Evolutionary conservation across 2,797 vertebrate genomes (phyloP), one percentile per base, ranked within the genome.

Genomic region (Zalophus californianus): DNA sequence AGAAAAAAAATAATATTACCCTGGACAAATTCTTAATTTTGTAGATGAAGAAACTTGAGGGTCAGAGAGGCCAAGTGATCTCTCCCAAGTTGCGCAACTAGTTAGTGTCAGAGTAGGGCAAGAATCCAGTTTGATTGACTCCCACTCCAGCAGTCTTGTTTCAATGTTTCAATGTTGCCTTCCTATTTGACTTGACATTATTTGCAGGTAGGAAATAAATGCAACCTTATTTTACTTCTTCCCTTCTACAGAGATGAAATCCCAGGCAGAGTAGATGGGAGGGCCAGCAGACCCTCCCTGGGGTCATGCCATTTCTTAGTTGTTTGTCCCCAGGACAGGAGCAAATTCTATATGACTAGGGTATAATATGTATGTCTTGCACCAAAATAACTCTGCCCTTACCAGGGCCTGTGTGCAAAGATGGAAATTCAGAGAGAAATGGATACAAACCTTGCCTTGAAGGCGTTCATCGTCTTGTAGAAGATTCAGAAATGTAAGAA

Each of bases 1-100:
- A 29, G 23, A 60, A 25, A 91, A 91, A 90, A 97, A 83, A 88
- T 10, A 86, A 9, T 48, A 62, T 35, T 29, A 68, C 9, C 38
- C 16, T 73, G 32, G 52, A 5, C 44, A 95, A 95, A 80, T 75
- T 87, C 62, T 94, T 79, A 35, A 48, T 80, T 92, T 70, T 52
- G 50, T 83, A 90, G n/a, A 35, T 70, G 73, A 91, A 75, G 14
- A 78, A 86, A 88, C 29, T 66, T 66, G 29, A 82, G 27, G 21
- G 2, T 73, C 54, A 94, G 70, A 82, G 77, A 85, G 21, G 44
- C 5, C 86, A 87, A 87, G 16, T 77, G n/a, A 48, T 73, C 20
- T 94, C 64, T 85, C 52, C 66, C 58, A 12, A n/a, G 38, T 60
- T n/a, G 23, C 12, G 15, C 11, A 44, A 27, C 15, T 29, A n/a